Conservation (phyloP, 2,797 vertebrate species). For the Sebastes paucispinis region DNA sequence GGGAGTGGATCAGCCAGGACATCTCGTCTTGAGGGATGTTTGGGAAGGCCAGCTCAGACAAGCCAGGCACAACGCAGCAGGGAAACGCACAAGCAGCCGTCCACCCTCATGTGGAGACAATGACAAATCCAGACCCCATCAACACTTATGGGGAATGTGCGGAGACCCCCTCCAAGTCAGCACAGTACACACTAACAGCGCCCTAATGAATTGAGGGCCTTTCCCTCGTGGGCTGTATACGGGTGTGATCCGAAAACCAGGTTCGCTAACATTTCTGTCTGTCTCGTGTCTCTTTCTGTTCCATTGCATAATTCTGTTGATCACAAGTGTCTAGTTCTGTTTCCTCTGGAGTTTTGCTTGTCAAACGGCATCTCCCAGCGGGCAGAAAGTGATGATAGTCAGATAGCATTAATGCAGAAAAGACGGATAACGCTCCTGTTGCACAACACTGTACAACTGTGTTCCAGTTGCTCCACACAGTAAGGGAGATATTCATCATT, state of each 20-base stretch:
- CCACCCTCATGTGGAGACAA: slow-evolving; percentile 32
- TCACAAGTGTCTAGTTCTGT: slow-evolving; percentile 22
- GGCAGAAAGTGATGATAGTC: slow-evolving; percentile 38
- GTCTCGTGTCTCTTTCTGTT: slow-evolving; percentile 20
- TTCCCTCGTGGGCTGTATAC: slow-evolving; percentile 24
- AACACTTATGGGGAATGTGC: slow-evolving; percentile 47
- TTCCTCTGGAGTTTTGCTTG: slow-evolving; percentile 32
- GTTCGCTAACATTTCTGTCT: slow-evolving; percentile 30
- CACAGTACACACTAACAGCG: slow-evolving; percentile 33
- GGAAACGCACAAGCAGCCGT: slow-evolving; percentile 19
- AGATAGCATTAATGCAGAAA: slow-evolving; percentile 7
- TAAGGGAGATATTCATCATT: neutral
- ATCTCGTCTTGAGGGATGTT: slow-evolving; percentile 30
- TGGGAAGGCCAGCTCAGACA: slow-evolving; percentile 36
- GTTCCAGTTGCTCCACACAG: neutral
- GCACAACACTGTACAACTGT: neutral
- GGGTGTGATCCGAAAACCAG: slow-evolving; percentile 55
- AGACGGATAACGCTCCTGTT: slow-evolving; percentile 21
- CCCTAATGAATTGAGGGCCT: slow-evolving; percentile 50
- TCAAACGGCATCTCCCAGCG: slow-evolving; percentile 22
- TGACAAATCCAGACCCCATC: slow-evolving; percentile 61
- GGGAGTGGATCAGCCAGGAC: slow-evolving; percentile 41
- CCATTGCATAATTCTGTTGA: slow-evolving; percentile 26
- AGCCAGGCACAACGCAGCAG: slow-evolving; percentile 36
- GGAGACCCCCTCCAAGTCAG: slow-evolving; percentile 38